Base-by-base conservation (phyloP, 2,888 invertebrate species). In the Leptura quadrifasciata region DNA sequence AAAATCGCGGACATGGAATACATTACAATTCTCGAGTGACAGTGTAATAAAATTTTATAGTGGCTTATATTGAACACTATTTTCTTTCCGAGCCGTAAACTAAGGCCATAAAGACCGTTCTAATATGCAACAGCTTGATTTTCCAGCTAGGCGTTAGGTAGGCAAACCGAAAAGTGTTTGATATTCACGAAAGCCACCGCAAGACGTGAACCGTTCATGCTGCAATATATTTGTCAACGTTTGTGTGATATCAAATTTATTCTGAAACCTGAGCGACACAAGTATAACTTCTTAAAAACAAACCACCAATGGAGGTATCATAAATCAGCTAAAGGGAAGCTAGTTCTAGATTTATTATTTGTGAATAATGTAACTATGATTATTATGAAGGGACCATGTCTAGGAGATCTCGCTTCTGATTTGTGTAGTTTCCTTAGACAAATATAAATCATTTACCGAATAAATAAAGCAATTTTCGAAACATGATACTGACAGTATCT, bases 51-150 rank as follows among this genome's bases (percentile, higher is more conserved):
- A 47, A 47, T 47, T 47, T 47, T 47, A 47, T 47, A 47, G 47
- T 47, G 47, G 47, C 47, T 39, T 72, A 69, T 77, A 77, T 77
- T 74, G 60, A 72, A 74, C 74, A 68, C 67, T 77, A 61, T 77
- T 75, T 75, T 74, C 74, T 72, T 61, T 75, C 74, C 68, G 75
- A 73, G 52, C 35, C 71, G 54, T 61, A 54, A 65, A 75, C 67
- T 35, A 27, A 71, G 4, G 47, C 47, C 47, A 47, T 47, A 47
- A 76, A 72, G 55, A 65, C 65, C 47, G 61, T 67, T 64, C 72
- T 72, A 72, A 72, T 64, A 71, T 39, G 79, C 76, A 75, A 75
- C 79, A 79, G 75, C 79, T 76, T 76, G 79, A 79, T 77, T 79
- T 72, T 69, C 76, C 58, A 63, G 70, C 60, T 47, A 57, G 52